A percentile compares a stretch with the other conserved stretches of the same genome.
phyloP scores from a whole-genome alignment of 2,797 vertebrate genomes.

The Tangara arthus region DNA sequence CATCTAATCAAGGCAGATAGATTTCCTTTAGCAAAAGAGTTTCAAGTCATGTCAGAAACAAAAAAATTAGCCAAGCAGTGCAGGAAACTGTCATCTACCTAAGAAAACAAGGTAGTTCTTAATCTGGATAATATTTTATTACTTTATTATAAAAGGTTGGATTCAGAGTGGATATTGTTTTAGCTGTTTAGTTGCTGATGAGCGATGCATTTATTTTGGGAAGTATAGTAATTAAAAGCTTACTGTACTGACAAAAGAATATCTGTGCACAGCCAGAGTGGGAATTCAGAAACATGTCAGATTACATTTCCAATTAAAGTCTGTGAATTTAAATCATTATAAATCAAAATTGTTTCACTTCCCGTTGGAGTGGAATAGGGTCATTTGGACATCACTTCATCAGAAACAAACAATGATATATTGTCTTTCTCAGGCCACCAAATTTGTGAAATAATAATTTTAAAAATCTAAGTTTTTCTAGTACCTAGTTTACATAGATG shows the following conservation, averaged over 20 bases:
- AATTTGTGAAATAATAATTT: neutral
- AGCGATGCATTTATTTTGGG: neutral
- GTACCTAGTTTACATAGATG: neutral
- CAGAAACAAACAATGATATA: neutral
- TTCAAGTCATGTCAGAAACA: neutral
- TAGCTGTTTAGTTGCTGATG: neutral
- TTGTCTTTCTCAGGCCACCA: constrained; percentile 2
- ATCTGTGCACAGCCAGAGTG: neutral
- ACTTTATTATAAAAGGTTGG: neutral
- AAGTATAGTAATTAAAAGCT: neutral
- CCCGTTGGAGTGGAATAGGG: neutral
- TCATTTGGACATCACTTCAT: constrained; percentile 34
- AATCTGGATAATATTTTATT: neutral
- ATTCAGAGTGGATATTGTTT: neutral
- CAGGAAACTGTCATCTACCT: neutral
- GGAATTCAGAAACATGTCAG: neutral
- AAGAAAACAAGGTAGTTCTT: neutral
- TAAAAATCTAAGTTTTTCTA: neutral
- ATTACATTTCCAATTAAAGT: neutral
- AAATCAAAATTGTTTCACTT: neutral
- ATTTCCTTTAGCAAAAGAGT: neutral
- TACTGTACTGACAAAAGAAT: neutral
- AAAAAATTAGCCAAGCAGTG: neutral
- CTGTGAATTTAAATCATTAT: neutral
- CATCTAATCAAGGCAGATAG: neutral